phyloP scores from a whole-genome alignment of 2,888 invertebrate genomes.

The Galerucella pusilla region DNA sequence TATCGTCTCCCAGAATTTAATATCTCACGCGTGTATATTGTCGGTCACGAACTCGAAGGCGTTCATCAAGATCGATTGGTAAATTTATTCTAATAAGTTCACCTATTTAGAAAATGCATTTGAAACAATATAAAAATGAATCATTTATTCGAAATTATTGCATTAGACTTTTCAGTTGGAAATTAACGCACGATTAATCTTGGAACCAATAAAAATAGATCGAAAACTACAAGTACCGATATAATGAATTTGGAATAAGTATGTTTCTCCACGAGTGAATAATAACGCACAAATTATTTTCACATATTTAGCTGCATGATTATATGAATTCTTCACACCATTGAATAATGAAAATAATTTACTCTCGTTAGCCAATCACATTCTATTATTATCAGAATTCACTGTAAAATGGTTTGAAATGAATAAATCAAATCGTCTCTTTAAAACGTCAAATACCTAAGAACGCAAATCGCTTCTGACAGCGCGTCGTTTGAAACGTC shows the following conservation, averaged over 20 bases:
- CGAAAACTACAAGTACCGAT: not conserved
- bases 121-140: not conserved
- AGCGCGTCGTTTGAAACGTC: no score
- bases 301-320: no score
- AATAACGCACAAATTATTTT: no score
- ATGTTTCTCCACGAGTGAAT: no score
- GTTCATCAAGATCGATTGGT: not conserved
- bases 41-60: not conserved
- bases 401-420: no score
- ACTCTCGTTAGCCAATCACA: no score
- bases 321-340: no score
- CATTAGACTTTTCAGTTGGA: not conserved
- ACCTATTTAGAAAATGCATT: not conserved
- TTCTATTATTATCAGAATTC: no score
- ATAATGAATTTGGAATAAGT: not conserved
- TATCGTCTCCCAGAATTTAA: conserved; percentile 4
- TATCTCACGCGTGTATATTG: conserved; percentile 2
- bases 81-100: not conserved
- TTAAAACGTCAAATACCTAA: no score
- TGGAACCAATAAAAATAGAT: not conserved
- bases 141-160: not conserved
- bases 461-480: no score
- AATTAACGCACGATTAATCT: not conserved
- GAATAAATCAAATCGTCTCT: no score
- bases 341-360: no score